A percentile compares a stretch with the other conserved stretches of the same genome.
Evolutionary conservation across 1,140 invertebrate genomes (phyloP).

Genomic region (Sarcophaga peregrina): DNA sequence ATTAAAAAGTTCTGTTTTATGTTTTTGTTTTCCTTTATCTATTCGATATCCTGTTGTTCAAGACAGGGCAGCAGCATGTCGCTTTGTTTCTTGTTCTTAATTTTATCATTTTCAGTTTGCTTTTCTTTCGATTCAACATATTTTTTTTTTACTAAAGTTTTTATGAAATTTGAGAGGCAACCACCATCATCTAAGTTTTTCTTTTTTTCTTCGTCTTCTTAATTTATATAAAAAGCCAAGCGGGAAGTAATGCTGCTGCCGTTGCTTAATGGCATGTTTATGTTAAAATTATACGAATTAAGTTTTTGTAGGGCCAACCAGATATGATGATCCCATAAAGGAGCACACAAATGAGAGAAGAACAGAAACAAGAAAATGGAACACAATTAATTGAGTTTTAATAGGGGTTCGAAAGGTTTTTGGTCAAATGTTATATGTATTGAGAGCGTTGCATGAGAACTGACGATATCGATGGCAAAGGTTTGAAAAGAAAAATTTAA

Average conservation of each 20-base stretch:
- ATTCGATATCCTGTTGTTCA: conserved; percentile 5
- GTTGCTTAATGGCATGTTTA: neutral
- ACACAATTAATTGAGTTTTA: neutral
- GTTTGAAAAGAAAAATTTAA: too few relatives aligned
- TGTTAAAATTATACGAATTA: neutral
- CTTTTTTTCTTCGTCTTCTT: too few relatives aligned
- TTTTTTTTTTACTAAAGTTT: neutral
- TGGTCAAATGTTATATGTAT: too few relatives aligned
- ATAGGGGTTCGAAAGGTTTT: too few relatives aligned
- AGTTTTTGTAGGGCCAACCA: neutral
- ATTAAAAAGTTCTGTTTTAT: too few relatives aligned
- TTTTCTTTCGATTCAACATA: neutral
- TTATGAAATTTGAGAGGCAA: neutral
- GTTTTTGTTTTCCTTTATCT: too few relatives aligned
- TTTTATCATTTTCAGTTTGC: neutral
- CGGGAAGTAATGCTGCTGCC: neutral
- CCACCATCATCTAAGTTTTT: too few relatives aligned
- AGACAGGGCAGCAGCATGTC: neutral
- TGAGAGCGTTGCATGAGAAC: too few relatives aligned
- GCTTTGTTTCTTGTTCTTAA: neutral
- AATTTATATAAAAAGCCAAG: too few relatives aligned
- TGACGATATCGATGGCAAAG: too few relatives aligned
- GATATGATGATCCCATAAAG: neutral
- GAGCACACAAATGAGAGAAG: neutral
- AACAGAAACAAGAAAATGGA: neutral